Evolutionary conservation across 2,113 vertebrate species (phyloP).

Genomic region (Theristicus caerulescens): DNA sequence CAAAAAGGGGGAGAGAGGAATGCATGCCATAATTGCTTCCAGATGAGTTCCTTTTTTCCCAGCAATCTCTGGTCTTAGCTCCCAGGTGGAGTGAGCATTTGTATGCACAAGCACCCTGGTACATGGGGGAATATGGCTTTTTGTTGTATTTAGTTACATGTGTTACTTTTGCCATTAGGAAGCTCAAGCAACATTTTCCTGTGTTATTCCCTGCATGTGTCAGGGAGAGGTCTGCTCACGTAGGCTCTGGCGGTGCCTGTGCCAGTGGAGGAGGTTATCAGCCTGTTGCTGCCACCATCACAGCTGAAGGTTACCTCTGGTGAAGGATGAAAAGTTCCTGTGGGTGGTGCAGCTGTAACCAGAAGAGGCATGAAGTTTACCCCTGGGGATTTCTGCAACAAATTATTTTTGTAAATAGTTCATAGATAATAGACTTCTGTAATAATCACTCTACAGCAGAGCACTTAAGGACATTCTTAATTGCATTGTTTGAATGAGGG

Average conservation of each 20-base stretch:
- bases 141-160: neutral
- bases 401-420: neutral
- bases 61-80: neutral
- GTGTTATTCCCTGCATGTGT: neutral
- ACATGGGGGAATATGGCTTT: neutral
- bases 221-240: neutral
- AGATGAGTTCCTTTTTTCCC: neutral
- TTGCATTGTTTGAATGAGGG: neutral
- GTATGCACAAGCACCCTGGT: neutral
- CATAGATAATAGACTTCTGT: neutral
- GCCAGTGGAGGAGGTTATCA: neutral
- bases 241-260: rapidly evolving
- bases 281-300: neutral
- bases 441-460: neutral
- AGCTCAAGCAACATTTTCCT: neutral
- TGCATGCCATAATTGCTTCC: neutral
- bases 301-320: neutral
- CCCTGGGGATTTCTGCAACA: neutral
- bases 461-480: neutral
- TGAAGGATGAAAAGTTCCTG: neutral
- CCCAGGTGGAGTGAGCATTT: neutral
- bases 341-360: neutral
- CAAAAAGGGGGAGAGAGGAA: neutral
- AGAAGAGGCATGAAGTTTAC: neutral
- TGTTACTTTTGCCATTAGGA: neutral